phyloP scores from a whole-genome alignment of 1,140 invertebrate species.

The Papilio polyxenes region DNA sequence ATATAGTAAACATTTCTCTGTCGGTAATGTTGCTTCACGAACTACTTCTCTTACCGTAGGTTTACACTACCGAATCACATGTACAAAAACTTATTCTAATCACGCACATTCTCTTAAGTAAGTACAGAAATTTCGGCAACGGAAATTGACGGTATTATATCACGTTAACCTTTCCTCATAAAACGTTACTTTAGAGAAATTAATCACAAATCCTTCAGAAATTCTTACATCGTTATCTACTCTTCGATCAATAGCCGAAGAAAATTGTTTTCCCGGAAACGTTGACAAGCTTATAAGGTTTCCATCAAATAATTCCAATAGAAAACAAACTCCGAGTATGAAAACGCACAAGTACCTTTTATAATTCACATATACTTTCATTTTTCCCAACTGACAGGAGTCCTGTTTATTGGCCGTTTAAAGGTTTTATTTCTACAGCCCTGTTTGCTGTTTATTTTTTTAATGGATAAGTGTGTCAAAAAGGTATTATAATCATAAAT shows the following conservation, averaged over 20 bases:
- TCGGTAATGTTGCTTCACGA: neutral
- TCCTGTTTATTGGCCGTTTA: too few species aligned
- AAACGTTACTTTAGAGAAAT: neutral
- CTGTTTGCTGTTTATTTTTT: too few species aligned
- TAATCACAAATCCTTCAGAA: neutral
- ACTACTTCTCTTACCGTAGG: too few species aligned
- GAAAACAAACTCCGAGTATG: neutral
- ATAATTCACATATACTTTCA: too few species aligned
- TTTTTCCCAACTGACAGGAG: too few species aligned
- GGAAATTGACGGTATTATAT: too few species aligned
- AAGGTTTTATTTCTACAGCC: too few species aligned
- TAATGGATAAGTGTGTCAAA: neutral
- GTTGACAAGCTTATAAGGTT: slow-evolving; percentile 3
- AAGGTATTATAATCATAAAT: neutral
- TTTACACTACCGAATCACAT: too few species aligned
- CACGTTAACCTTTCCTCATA: neutral
- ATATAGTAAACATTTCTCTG: neutral
- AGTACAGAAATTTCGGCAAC: too few species aligned
- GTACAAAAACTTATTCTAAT: too few species aligned
- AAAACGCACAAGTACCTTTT: too few species aligned
- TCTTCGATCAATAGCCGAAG: neutral
- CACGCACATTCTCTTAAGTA: too few species aligned
- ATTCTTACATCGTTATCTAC: neutral
- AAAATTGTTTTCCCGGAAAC: neutral
- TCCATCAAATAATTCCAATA: neutral